Conservation (phyloP, 2,797 vertebrate genomes). For the Nannoperca obscura region DNA sequence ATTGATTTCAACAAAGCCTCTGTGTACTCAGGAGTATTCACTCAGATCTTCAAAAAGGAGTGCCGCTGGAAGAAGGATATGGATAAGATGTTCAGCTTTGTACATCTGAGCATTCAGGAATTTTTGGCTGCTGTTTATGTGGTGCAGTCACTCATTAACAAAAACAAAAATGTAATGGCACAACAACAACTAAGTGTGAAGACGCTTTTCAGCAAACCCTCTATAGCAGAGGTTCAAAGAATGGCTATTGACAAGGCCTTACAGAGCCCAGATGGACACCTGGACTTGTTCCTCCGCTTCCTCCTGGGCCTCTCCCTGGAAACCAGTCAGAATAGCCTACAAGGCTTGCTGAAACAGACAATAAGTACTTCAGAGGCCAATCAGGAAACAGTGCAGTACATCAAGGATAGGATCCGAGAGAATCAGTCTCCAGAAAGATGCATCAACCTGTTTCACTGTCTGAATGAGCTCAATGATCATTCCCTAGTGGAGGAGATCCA, state of each 20-base stretch:
- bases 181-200: neutral
- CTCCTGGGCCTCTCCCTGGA: conserved; percentile 18
- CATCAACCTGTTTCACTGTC: too few species aligned
- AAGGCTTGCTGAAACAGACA: conserved; percentile 10
- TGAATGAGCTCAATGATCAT: neutral
- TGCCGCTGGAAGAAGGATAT: neutral
- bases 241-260: conserved; percentile 27
- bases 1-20: conserved; percentile 10
- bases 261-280: conserved; percentile 17
- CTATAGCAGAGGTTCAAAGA: neutral
- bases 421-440: neutral
- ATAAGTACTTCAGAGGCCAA: neutral
- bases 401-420: neutral
- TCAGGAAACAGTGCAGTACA: neutral
- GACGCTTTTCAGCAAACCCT: neutral
- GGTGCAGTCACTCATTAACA: neutral
- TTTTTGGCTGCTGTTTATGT: conserved; percentile 32
- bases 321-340: conserved; percentile 8
- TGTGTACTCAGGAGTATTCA: conserved; percentile 38
- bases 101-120: conserved; percentile 31
- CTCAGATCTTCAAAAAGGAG: conserved; percentile 35
- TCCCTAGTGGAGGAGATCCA: neutral
- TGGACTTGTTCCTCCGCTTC: conserved; percentile 28
- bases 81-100: conserved; percentile 6
- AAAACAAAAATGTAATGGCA: conserved; percentile 7